Evolutionary conservation across 2,797 vertebrate species (phyloP).

Genomic region (Tiaroga cobitis): DNA sequence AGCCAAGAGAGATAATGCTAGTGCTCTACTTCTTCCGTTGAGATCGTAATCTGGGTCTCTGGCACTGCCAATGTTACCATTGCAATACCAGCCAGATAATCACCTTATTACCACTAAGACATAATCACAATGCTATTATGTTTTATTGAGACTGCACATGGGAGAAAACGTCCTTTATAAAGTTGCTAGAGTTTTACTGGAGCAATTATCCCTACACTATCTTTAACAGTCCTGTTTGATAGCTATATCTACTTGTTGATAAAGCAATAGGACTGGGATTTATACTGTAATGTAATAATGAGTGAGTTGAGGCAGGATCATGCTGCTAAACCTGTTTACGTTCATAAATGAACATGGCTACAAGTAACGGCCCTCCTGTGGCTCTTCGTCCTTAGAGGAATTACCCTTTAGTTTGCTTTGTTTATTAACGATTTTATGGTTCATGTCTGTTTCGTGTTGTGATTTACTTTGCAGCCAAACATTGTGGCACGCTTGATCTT

Average conservation of each 20-base stretch:
- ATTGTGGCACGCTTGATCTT: conserved; percentile 13
- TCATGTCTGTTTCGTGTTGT: conserved; percentile 40
- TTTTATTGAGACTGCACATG: neutral
- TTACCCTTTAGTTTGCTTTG: conserved; percentile 35
- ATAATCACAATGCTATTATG: neutral
- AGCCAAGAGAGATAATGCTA: conserved; percentile 31
- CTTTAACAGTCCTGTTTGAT: neutral
- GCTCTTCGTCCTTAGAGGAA: neutral
- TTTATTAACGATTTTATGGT: conserved; percentile 35
- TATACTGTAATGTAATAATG: neutral
- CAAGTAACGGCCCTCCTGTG: conserved; percentile 7
- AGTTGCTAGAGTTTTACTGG: neutral
- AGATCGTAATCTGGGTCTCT: conserved; percentile 24
- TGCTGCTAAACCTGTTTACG: neutral
- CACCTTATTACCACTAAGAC: neutral
- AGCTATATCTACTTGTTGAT: neutral
- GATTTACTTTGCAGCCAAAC: conserved; percentile 42
- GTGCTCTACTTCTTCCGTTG: neutral
- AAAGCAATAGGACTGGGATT: neutral
- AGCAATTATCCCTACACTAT: neutral
- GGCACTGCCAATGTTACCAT: neutral
- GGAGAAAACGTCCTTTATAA: neutral
- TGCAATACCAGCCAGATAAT: neutral
- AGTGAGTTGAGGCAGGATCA: neutral
- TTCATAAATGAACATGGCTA: conserved; percentile 21